These are phyloP conservation scores for Chironomus riparius DNA, from an alignment of 2,888 invertebrate species.

Conservation along the genomic window DNA sequence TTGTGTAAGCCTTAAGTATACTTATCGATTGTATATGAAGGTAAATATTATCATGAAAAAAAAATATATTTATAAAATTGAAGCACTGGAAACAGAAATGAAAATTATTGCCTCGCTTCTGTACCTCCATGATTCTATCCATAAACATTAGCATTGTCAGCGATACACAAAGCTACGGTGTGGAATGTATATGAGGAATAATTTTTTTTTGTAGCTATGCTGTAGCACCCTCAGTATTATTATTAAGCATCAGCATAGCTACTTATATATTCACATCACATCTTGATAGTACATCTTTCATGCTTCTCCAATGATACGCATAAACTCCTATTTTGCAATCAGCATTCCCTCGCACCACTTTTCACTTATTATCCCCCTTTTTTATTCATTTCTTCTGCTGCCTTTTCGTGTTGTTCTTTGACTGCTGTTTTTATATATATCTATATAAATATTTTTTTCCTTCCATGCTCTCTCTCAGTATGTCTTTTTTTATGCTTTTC, in stretches of 20 bases:
- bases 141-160: background rate
- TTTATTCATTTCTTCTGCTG: background rate
- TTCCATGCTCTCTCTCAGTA: too few relatives aligned
- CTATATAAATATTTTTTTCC: too few relatives aligned
- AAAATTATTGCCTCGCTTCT: background rate
- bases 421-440: too few relatives aligned
- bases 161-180: background rate
- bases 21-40: background rate
- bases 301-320: slow-evolving; percentile 26
- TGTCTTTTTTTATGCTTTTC: background rate
- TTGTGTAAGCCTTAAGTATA: background rate
- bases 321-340: slow-evolving; percentile 27
- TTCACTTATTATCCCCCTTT: background rate
- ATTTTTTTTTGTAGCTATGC: too few relatives aligned
- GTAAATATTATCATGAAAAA: slow-evolving; percentile 19
- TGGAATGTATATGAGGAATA: background rate
- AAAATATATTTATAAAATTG: too few relatives aligned
- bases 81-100: background rate
- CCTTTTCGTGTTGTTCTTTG: background rate
- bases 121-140: too few relatives aligned
- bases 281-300: slow-evolving; percentile 27
- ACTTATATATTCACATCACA: slow-evolving; percentile 23
- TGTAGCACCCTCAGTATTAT: background rate
- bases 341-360: background rate
- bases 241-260: background rate